Conservation (phyloP, 2,797 vertebrate species). For the Cryptoblepharus egeriae region DNA sequence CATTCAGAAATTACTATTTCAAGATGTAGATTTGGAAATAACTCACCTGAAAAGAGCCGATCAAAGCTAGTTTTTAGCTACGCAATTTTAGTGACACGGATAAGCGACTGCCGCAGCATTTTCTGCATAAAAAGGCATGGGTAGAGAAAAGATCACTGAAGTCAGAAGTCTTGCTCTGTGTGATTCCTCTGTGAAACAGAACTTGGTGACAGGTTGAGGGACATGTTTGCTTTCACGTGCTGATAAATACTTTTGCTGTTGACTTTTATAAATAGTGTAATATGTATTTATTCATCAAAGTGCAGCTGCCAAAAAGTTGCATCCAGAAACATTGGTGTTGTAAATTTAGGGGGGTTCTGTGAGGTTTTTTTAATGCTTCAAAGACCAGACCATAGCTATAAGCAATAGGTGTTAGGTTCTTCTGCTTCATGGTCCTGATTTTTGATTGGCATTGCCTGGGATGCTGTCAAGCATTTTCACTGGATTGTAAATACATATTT, state of each 20-base stretch:
- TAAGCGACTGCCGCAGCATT: constrained; percentile 7
- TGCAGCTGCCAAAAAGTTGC: not conserved
- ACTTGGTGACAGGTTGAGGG: constrained; percentile 42
- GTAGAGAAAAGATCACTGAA: constrained; percentile 45
- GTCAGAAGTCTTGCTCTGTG: constrained; percentile 57
- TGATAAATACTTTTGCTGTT: constrained; percentile 21
- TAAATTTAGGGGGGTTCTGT: not conserved
- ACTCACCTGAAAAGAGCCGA: constrained; percentile 42
- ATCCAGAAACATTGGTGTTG: not conserved
- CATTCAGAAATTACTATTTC: constrained; percentile 71
- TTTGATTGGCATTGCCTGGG: not conserved
- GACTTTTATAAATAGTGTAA: constrained; percentile 41
- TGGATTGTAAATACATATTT: too few species aligned
- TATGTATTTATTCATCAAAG: not conserved
- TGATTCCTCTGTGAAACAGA: constrained; percentile 54
- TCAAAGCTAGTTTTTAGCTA: constrained; percentile 66
- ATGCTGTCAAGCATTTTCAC: too few species aligned
- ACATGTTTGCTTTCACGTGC: constrained; percentile 47
- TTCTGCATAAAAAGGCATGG: constrained; percentile 10
- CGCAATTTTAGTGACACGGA: constrained; percentile 13
- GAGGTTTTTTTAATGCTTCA: not conserved
- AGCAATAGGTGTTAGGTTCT: not conserved
- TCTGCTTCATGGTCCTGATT: not conserved
- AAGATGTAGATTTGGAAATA: constrained; percentile 36
- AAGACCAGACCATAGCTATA: not conserved